Evolutionary conservation across 1,140 invertebrate genomes (phyloP), one percentile per base, ranked within the genome.

Genomic region (Phocides pigmalion): DNA sequence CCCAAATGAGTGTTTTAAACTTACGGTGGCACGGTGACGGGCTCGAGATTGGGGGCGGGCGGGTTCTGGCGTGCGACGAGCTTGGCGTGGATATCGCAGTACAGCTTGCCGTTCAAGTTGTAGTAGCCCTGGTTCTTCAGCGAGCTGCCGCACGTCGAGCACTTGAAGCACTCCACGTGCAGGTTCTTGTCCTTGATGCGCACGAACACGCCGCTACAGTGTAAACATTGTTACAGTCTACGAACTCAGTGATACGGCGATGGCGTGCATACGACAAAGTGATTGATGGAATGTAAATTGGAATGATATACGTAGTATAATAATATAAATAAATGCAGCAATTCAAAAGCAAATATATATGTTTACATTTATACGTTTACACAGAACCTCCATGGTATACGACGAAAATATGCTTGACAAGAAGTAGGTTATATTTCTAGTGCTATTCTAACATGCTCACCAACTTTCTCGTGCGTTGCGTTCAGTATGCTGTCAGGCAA

Each of bases 91-190:
- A 98, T 96, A 87, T 99, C 98, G 92, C 98, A 99, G 89, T 99
- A 99, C 51, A 99, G 92, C 92, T 98, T 98, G 79, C 97, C 97
- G 88, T 98, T 98, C 81, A 98, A 95, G 85, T 97, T 98, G 93
- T 98, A 98, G 87, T 98, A 98, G 46, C 97, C 98, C 85, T 98
- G 96, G 92, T 99, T 99, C 92, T 99, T 99, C 65, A 99, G 92
- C 8, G 97, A 98, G 22, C 96, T 95, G 67, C 98, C 98, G 88
- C 98, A 99, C 37, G 97, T 98, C 42, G 97, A 95, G 90, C 98
- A 99, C 89, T 98, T 98, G 94, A 99, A 99, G 90, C 98, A 99
- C 81, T 98, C 98, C 49, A 98, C 97, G 92, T 99, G 98, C 61
- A 99, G 92, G 82, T 98, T 98, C 91, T 98, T 98, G 72, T 98